phyloP scores from a whole-genome alignment of 1,140 invertebrate species.

The Euglossa dilemma region DNA sequence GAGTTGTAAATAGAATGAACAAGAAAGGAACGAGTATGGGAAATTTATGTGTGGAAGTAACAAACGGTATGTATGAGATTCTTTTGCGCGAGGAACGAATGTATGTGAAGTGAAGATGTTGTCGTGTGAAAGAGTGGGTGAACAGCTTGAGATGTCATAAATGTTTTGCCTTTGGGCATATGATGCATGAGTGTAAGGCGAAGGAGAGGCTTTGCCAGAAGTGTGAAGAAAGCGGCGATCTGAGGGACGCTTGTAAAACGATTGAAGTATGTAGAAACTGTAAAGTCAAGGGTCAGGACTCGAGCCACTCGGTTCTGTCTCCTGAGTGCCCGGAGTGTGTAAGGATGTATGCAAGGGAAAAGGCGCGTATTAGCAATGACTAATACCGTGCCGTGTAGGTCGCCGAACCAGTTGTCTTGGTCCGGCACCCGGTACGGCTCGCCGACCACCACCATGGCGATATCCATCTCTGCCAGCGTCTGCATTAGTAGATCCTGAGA shows the following conservation, averaged over 20 bases:
- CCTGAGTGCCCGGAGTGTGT: not conserved
- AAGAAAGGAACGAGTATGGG: too few relatives aligned
- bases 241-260: not conserved
- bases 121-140: not conserved
- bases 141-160: not conserved
- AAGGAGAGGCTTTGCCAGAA: not conserved
- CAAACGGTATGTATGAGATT: too few relatives aligned
- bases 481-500: too few relatives aligned
- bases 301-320: not conserved
- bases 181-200: slow-evolving; percentile 14
- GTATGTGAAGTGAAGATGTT: not conserved
- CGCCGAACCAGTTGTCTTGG: too few relatives aligned
- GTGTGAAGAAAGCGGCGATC: not conserved
- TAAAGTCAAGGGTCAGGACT: not conserved
- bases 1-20: too few relatives aligned
- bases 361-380: not conserved
- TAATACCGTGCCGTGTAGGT: too few relatives aligned
- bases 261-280: not conserved
- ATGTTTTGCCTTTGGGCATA: slow-evolving; percentile 20
- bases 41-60: not conserved
- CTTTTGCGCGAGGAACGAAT: too few relatives aligned
- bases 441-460: too few relatives aligned
- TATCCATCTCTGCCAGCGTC: too few relatives aligned
- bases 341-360: not conserved
- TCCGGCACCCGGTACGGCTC: too few relatives aligned